Evolutionary conservation across 2,797 vertebrate genomes (phyloP).

Genomic region (Varecia variegata): DNA sequence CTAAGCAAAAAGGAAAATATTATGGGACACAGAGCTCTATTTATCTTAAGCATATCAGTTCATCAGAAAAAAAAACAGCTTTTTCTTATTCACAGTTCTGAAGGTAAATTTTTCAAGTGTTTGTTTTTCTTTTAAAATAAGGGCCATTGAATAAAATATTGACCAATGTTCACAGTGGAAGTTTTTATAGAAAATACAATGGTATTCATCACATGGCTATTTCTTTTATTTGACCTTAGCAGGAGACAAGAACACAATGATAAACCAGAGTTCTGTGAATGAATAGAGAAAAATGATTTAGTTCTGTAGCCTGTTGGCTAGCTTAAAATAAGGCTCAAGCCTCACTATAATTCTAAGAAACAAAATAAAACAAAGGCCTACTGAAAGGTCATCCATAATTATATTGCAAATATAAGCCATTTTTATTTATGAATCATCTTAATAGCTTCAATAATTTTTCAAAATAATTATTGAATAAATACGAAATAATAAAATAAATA

Average conservation of each 20-base stretch:
- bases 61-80: not conserved
- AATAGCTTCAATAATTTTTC: not conserved
- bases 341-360: not conserved
- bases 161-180: not conserved
- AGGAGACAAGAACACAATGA: not conserved
- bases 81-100: not conserved
- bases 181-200: not conserved
- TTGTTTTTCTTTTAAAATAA: slow-evolving; percentile 15
- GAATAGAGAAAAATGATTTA: not conserved
- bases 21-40: not conserved
- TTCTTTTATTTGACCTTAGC: slow-evolving; percentile 1
- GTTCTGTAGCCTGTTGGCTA: not conserved
- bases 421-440: not conserved
- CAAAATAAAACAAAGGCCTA: not conserved
- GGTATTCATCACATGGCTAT: not conserved
- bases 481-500: not conserved
- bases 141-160: not conserved
- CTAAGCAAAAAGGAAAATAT: not conserved
- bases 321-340: not conserved
- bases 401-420: not conserved
- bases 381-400: not conserved
- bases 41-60: not conserved
- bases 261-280: not conserved
- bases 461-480: not conserved
- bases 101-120: not conserved